Percentiles rank a stretch among this genome's conserved stretches.
phyloP scores from a whole-genome alignment of 1,140 invertebrate genomes.

The Pseudomyrmex cubaensis region DNA sequence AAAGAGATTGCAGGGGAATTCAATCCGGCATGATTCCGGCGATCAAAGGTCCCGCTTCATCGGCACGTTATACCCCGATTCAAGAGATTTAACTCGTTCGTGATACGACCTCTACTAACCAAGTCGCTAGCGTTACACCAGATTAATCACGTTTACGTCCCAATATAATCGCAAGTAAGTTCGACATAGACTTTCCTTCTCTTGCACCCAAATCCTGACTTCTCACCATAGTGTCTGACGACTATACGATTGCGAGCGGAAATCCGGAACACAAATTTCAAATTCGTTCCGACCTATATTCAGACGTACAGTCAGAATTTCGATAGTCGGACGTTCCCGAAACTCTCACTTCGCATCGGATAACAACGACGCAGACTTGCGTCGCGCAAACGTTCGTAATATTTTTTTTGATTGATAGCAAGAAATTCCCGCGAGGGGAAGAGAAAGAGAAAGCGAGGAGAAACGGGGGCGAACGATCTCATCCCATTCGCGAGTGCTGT shows the following conservation, averaged over 20 bases:
- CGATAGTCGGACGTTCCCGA: constrained; percentile 17
- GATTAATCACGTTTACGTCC: constrained; percentile 29
- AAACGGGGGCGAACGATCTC: constrained; percentile 18
- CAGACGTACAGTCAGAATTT: constrained; percentile 11
- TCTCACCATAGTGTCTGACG: neutral
- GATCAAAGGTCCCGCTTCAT: constrained; percentile 25
- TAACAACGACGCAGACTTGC: neutral
- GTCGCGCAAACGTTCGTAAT: constrained; percentile 6
- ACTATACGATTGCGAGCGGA: neutral
- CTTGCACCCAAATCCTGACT: constrained; percentile 6
- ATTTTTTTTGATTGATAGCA: constrained; percentile 3
- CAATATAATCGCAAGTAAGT: neutral
- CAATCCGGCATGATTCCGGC: neutral
- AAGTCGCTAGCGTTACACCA: neutral
- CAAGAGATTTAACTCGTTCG: constrained; percentile 33
- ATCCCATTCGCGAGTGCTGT: constrained; percentile 66
- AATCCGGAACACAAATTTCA: constrained; percentile 10
- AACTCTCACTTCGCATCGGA: constrained; percentile 28
- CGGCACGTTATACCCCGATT: constrained; percentile 10
- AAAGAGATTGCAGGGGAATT: neutral
- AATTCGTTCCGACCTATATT: constrained; percentile 17
- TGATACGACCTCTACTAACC: neutral
- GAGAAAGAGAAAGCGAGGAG: constrained; percentile 43
- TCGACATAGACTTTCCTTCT: constrained; percentile 1
- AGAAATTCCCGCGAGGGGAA: constrained; percentile 33